Base-by-base conservation (phyloP, 2,888 invertebrate genomes). In the Eustalomyia histrio region DNA sequence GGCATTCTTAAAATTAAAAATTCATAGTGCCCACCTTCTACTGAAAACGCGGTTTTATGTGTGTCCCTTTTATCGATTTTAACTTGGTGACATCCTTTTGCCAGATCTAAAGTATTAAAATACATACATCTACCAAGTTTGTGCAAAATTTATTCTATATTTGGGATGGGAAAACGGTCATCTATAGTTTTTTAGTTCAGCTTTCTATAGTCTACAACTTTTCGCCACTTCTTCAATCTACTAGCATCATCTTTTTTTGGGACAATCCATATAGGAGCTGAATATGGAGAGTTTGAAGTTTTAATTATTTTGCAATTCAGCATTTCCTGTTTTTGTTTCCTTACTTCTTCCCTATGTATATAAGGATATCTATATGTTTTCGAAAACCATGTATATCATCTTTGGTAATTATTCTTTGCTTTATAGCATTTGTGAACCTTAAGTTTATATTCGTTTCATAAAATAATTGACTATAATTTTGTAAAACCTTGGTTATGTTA, bases 291-390 rank as follows among this genome's bases (percentile, higher is more conserved):
- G 63, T 63, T 63, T 6, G 58, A 61, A 29, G 58, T 65, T 12
- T 55, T 72, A 29, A 73, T 79, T 58, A 72, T 71, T 29, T 24
- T 53, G n/a, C 18, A 24, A 14, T 60, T 18, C 2, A 78, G 17
- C 72, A 79, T 79, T 39, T 79, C 79, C 10, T 63, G 67, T 18
- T 64, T 68, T 63, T 79, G 79, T 1, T n/a, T 39, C 43, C 55
- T 35, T 2, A 76, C n/a, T n/a, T n/a, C n/a, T n/a, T 65, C 29
- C 21, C 60, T 74, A 21, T 80, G 75, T 21, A 78, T 35, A n/a
- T 78, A 71, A 10, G 83, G 83, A 52, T 83, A 83, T 17, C 78
- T 73, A 29, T 79, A 83, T 2, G 74, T 65, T 33, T 63, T 67
- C 1, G 72, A 52, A 35, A 50, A 52, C 4, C 64, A 1, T 63